phyloP scores from a whole-genome alignment of 2,888 invertebrate genomes.

The Cordilura impudica region DNA sequence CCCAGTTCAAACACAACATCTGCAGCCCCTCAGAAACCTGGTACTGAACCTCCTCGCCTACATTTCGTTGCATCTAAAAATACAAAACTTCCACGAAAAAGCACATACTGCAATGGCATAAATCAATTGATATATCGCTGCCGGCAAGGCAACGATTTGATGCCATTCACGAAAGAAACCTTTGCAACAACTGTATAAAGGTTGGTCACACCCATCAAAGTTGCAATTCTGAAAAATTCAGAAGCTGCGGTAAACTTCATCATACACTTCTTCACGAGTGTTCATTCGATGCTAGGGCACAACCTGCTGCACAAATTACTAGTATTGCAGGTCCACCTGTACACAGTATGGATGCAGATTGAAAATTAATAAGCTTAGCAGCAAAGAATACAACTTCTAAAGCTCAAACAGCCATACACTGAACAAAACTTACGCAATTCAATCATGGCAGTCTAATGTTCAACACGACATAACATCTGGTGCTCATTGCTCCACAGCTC shows the following conservation, averaged over 20 bases:
- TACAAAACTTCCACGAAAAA: not conserved
- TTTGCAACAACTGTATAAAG: conserved; percentile 44
- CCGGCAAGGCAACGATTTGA: not conserved
- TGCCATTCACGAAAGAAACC: conserved; percentile 29
- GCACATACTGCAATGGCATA: not conserved
- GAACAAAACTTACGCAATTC: no score
- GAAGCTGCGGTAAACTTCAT: conserved; percentile 5
- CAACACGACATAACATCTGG: no score
- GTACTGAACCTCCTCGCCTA: not conserved
- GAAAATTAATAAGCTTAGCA: no score
- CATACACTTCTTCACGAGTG: conserved; percentile 22
- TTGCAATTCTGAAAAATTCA: conserved; percentile 25
- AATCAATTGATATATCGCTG: conserved; percentile 14
- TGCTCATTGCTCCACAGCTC: no score
- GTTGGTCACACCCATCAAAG: conserved; percentile 16
- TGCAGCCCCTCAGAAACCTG: not conserved
- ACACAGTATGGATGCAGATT: no score
- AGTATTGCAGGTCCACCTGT: no score
- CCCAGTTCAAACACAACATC: not conserved
- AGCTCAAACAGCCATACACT: no score
- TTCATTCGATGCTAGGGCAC: not conserved
- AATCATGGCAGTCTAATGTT: no score
- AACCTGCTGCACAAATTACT: no score
- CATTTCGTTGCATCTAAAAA: not conserved
- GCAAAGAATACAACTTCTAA: no score